These are phyloP conservation scores for Hypsibius dujardini DNA, from an alignment of 1,140 invertebrate genomes.

Conservation along the genomic window DNA sequence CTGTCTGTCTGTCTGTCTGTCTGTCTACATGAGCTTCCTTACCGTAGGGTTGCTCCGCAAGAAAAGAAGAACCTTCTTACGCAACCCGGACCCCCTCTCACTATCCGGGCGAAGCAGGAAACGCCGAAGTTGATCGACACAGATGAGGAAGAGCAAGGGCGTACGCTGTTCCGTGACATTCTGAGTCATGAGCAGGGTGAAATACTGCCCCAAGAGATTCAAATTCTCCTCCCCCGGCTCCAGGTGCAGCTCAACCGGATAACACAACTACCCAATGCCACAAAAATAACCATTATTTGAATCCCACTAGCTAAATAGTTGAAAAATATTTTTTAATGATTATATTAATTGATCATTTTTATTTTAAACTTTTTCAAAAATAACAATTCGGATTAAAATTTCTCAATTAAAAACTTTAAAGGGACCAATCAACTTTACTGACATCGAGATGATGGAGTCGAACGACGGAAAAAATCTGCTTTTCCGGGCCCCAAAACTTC, in stretches of 20 bases:
- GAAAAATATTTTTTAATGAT: neutral
- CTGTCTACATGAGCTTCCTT: no score
- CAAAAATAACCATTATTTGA: neutral
- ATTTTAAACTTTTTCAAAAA: neutral
- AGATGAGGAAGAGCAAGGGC: neutral
- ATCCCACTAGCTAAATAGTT: neutral
- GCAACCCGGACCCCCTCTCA: no score
- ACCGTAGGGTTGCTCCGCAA: no score
- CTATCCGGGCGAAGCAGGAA: neutral
- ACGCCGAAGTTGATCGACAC: neutral
- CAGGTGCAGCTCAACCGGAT: neutral
- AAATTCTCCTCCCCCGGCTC: neutral
- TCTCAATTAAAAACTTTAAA: neutral
- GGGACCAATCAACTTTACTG: neutral
- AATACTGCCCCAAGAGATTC: neutral
- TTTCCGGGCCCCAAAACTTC: conserved; percentile 16
- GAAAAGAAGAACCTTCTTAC: no score
- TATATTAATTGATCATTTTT: neutral
- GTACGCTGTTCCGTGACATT: neutral
- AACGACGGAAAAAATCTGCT: neutral
- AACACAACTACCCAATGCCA: conserved; percentile 10
- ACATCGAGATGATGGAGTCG: neutral
- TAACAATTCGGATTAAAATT: neutral
- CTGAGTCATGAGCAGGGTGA: neutral
- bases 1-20: no score